A percentile compares a stretch with the other conserved stretches of the same genome.
These are phyloP conservation scores for Drosophila aff. DNA, from an alignment of 1,140 invertebrate genomes.

Conservation along the genomic window DNA sequence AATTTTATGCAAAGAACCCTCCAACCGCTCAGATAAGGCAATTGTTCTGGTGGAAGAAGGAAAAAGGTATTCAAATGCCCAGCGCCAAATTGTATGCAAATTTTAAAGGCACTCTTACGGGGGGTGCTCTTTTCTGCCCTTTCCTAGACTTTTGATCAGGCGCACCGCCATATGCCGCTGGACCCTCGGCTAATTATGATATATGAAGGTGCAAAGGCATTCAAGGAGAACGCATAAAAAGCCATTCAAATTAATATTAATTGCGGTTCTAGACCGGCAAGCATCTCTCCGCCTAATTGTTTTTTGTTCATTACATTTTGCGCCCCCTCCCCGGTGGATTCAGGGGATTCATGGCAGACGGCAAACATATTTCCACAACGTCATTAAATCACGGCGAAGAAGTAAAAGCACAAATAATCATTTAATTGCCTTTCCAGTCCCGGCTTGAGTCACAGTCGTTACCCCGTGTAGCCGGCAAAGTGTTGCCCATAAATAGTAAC, in stretches of 20 bases:
- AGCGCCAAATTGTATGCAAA: conserved; percentile 62
- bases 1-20: conserved; percentile 63
- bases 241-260: conserved; percentile 78
- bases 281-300: conserved; percentile 65
- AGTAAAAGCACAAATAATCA: conserved; percentile 72
- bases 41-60: conserved; percentile 23
- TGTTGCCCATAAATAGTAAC: conserved; percentile 66
- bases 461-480: conserved; percentile 49
- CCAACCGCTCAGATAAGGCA: conserved; percentile 24
- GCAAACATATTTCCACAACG: conserved; percentile 62
- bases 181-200: conserved; percentile 71
- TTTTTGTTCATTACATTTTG: conserved; percentile 65
- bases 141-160: conserved; percentile 6
- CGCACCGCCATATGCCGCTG: conserved; percentile 10
- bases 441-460: conserved; percentile 36
- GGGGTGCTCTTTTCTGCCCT: neutral
- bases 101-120: conserved; percentile 39
- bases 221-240: conserved; percentile 58
- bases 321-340: neutral
- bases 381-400: conserved; percentile 57
- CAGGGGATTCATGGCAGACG: conserved; percentile 19
- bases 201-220: conserved; percentile 56
- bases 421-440: conserved; percentile 62
- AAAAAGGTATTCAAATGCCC: conserved; percentile 15
- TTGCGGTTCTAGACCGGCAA: conserved; percentile 51